Conservation (phyloP, 1,140 invertebrate genomes). For the Drosophila insularis region DNA sequence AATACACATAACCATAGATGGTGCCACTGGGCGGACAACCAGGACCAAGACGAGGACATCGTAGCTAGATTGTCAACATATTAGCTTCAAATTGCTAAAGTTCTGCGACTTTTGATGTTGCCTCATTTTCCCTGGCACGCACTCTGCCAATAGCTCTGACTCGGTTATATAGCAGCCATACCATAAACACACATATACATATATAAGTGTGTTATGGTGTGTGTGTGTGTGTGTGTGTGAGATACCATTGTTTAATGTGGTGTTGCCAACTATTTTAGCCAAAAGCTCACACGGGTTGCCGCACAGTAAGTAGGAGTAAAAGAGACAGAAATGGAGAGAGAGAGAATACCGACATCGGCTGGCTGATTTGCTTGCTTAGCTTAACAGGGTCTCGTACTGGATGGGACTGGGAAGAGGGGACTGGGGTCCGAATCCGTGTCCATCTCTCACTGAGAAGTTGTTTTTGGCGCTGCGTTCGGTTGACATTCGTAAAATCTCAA, state of each 20-base stretch:
- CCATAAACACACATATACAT: not conserved
- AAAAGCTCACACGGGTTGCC: constrained; percentile 76
- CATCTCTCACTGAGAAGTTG: constrained; percentile 54
- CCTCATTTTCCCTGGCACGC: constrained; percentile 68
- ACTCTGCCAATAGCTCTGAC: constrained; percentile 21
- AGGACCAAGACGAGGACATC: constrained; percentile 25
- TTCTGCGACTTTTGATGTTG: constrained; percentile 77
- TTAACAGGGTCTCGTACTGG: constrained; percentile 49
- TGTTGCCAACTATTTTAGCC: constrained; percentile 82
- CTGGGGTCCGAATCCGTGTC: constrained; percentile 30
- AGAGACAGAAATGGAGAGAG: not conserved
- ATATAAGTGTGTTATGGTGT: not conserved
- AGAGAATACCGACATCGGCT: constrained; percentile 29
- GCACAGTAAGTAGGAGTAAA: not conserved
- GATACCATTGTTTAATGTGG: constrained; percentile 75
- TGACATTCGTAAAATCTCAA: constrained; percentile 83
- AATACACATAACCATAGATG: constrained; percentile 73
- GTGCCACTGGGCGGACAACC: constrained; percentile 46
- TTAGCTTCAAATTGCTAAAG: constrained; percentile 81
- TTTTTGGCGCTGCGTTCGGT: constrained; percentile 75
- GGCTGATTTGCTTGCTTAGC: constrained; percentile 79
- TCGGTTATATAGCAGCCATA: not conserved
- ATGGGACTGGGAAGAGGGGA: constrained; percentile 3
- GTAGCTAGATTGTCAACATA: constrained; percentile 75
- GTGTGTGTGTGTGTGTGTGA: constrained; percentile 32